Percentiles rank a stretch among this genome's conserved stretches.
phyloP scores from a whole-genome alignment of 2,888 invertebrate species.

The Brenthis hecate region DNA sequence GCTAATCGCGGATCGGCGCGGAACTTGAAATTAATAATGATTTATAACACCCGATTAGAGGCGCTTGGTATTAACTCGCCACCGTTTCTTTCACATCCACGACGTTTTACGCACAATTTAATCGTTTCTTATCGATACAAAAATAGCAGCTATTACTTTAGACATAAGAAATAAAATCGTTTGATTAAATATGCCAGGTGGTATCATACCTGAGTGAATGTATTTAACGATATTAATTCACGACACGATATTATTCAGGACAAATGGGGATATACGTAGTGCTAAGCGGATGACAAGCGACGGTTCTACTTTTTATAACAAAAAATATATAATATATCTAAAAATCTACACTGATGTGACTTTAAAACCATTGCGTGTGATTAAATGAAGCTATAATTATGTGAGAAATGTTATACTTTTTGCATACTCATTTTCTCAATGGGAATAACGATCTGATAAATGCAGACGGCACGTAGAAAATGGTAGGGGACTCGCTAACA shows the following conservation, averaged over 20 bases:
- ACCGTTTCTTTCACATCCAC: slow-evolving; percentile 54
- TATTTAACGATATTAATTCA: slow-evolving; percentile 36
- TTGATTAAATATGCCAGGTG: slow-evolving; percentile 27
- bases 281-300: slow-evolving; percentile 33
- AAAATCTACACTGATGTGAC: slow-evolving; percentile 35
- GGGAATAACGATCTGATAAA: slow-evolving; percentile 42
- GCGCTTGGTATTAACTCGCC: slow-evolving; percentile 63
- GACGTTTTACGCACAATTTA: slow-evolving; percentile 32
- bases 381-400: slow-evolving; percentile 40
- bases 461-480: slow-evolving; percentile 31
- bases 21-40: slow-evolving; percentile 79
- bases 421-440: slow-evolving; percentile 40
- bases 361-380: slow-evolving; percentile 41
- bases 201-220: slow-evolving; percentile 26
- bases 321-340: slow-evolving; percentile 31
- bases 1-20: slow-evolving; percentile 77
- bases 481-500: slow-evolving; percentile 26
- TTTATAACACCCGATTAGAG: slow-evolving; percentile 78
- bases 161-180: slow-evolving; percentile 29
- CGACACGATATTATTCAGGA: slow-evolving; percentile 32
- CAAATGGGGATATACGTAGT: slow-evolving; percentile 37
- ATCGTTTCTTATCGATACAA: slow-evolving; percentile 17
- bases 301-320: slow-evolving; percentile 23
- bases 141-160: slow-evolving; percentile 26
- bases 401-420: slow-evolving; percentile 40